Base-by-base conservation (phyloP, 2,888 invertebrate genomes). In the Orgyia antiqua region DNA sequence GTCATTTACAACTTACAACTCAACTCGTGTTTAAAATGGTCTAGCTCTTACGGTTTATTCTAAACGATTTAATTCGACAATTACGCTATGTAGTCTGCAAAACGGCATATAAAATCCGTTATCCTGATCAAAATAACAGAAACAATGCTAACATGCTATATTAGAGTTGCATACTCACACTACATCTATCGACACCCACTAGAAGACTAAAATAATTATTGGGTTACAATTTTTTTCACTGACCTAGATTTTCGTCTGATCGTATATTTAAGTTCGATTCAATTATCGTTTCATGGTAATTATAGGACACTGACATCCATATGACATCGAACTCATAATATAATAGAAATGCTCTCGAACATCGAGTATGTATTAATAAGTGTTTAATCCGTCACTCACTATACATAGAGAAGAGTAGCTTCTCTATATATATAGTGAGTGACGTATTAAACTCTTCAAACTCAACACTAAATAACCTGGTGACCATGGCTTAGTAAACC, bases 171-270 rank as follows among this genome's bases (percentile, higher is more conserved):
- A 15, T 15, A 15, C 15, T 15, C 15, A 15, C 19, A 10, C 26
- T 25, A 26, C 21, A 24, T 21, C 8, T 21, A 9, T 27, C 18
- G 24, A 37, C 45, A 39, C 39, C 43, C 36, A 45, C 47, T 26
- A 28, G 29, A 29, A 34, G 26, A 33, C 20, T 33, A 39, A 41
- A 37, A 50, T 28, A 53, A 53, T 52, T 23, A 23, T 23, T 47
- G 26, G 39, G 42, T 38, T 39, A 45, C 36, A 37, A 41, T 51
- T 45, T 53, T 23, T 56, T 55, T 42, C 43, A 47, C 38, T 53
- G 59, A 31, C 45, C 55, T 43, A 57, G 44, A 48, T 53, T 27
- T 47, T 25, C 37, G 42, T 28, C 29, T n/a, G 47, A 51, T 53
- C 43, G 37, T 36, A 42, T 33, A 33, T 19, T 3, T n/a, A 4